Evolutionary conservation across 2,113 vertebrate genomes (phyloP).

Genomic region (Plotosus lineatus): DNA sequence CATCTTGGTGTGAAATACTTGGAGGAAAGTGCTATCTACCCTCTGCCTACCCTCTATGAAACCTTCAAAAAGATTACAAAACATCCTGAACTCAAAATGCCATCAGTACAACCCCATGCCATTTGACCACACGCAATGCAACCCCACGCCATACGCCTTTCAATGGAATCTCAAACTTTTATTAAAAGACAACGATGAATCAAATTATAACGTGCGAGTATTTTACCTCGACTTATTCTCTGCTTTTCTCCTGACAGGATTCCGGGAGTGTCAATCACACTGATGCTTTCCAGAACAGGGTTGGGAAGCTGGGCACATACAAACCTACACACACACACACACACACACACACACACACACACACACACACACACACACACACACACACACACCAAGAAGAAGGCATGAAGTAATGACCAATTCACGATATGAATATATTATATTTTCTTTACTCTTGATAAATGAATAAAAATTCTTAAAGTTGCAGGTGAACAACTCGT

Average conservation of each 20-base stretch:
- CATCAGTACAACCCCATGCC: neutral
- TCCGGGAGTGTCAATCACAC: conserved; percentile 91
- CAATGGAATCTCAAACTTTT: no score
- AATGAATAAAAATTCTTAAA: neutral
- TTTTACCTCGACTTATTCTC: conserved; percentile 90
- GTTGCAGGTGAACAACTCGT: neutral
- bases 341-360: conserved; percentile 13
- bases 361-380: conserved; percentile 19
- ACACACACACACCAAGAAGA: neutral
- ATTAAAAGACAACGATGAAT: neutral
- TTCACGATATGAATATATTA: no score
- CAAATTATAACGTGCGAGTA: neutral
- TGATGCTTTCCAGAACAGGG: conserved; percentile 94
- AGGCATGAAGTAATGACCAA: neutral
- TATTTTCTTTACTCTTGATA: neutral
- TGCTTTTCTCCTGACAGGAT: conserved; percentile 96
- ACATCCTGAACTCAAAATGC: neutral
- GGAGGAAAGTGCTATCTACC: no score
- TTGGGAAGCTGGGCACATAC: conserved; percentile 94
- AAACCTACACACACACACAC: conserved; percentile 73
- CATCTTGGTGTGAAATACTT: no score
- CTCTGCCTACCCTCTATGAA: neutral
- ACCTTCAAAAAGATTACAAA: neutral
- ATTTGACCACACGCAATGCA: neutral
- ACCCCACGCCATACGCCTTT: no score